Conservation (phyloP, 1,140 invertebrate species). For the Anastrepha ludens region DNA sequence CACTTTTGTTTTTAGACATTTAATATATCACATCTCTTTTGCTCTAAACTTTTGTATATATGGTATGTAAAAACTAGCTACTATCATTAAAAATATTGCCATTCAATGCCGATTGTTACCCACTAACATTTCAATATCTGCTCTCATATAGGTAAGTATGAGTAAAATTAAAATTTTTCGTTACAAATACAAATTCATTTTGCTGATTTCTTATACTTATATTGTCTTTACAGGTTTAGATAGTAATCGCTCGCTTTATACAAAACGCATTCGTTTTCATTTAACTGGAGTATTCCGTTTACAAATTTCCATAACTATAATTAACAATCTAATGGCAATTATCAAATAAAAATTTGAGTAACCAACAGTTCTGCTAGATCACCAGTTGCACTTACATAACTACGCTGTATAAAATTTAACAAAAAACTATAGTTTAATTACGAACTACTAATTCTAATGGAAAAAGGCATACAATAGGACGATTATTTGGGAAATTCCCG, state of each 20-base stretch:
- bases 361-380: not conserved
- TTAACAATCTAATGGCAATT: conserved; percentile 1
- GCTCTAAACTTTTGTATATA: not conserved
- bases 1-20: conserved; percentile 8
- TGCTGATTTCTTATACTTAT: too few relatives aligned
- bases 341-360: not conserved
- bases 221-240: too few relatives aligned
- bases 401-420: not conserved
- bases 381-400: not conserved
- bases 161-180: not conserved
- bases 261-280: too few relatives aligned
- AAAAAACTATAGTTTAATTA: not conserved
- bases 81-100: not conserved
- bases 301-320: not conserved
- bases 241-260: too few relatives aligned
- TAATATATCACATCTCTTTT: conserved; percentile 12
- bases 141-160: not conserved
- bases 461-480: conserved; percentile 27
- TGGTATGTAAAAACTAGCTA: not conserved
- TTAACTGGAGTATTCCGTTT: not conserved
- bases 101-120: not conserved
- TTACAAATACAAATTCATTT: not conserved
- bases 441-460: not conserved
- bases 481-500: not conserved
- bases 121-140: not conserved